phyloP scores from a whole-genome alignment of 2,797 vertebrate species.

The Chelonia mydas region DNA sequence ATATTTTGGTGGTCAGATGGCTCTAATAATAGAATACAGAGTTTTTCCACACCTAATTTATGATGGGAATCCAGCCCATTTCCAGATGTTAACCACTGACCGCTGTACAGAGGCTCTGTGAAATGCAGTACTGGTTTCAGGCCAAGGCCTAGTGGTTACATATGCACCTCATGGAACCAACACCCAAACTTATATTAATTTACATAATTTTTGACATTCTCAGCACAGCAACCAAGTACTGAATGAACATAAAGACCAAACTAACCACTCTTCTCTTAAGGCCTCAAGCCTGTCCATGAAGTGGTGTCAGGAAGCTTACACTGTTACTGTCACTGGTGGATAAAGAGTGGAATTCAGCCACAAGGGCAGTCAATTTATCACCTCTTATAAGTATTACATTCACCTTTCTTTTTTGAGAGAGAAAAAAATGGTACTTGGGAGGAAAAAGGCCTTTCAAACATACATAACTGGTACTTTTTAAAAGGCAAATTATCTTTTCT shows the following conservation, averaged over 20 bases:
- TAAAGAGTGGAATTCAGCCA: slow-evolving; percentile 37
- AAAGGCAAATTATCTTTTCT: not conserved
- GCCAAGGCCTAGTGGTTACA: rapidly evolving
- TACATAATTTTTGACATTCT: not conserved
- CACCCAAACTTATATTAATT: not conserved
- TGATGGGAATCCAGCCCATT: not conserved
- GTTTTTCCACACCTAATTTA: rapidly evolving
- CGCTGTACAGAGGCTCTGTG: not conserved
- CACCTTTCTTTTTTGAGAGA: not conserved
- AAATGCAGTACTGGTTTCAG: not conserved
- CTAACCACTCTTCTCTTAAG: not conserved
- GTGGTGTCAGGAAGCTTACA: not conserved
- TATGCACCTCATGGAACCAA: not conserved
- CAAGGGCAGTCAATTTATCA: slow-evolving; percentile 44
- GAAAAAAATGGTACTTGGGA: not conserved
- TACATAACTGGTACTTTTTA: not conserved
- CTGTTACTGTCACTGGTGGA: slow-evolving; percentile 26
- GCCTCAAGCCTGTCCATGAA: not conserved
- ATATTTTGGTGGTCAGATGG: not conserved
- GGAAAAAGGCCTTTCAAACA: slow-evolving; percentile 37
- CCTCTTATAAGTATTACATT: not conserved
- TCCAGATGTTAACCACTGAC: not conserved
- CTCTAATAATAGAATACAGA: not conserved
- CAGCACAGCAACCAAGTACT: not conserved
- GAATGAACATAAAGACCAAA: not conserved